Evolutionary conservation across 2,888 invertebrate species (phyloP).

Genomic region (Athetis lepigone): DNA sequence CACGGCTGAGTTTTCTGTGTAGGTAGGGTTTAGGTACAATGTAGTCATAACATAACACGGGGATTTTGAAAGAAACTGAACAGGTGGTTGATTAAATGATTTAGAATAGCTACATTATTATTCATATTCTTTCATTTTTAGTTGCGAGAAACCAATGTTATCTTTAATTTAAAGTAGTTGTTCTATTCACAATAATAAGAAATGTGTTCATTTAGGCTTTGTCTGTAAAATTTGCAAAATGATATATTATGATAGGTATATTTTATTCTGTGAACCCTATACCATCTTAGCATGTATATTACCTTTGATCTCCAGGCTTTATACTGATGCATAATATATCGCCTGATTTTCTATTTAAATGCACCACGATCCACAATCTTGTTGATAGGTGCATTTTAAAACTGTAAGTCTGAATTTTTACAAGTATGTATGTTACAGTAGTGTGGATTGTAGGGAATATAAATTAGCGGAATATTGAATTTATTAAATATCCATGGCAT

Average conservation of each 20-base stretch:
- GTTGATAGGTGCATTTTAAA: constrained; percentile 33
- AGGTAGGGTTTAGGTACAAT: neutral
- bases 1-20: neutral
- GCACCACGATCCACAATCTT: constrained; percentile 29
- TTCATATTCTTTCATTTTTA: neutral
- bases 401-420: constrained; percentile 45
- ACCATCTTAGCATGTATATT: neutral
- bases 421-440: constrained; percentile 19
- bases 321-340: neutral
- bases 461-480: constrained; percentile 34
- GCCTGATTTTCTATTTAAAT: constrained; percentile 16
- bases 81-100: constrained; percentile 1
- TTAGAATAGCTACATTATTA: neutral
- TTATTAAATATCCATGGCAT: constrained; percentile 37
- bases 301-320: constrained; percentile 1
- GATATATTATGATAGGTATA: neutral
- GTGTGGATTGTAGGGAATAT: constrained; percentile 13
- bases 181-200: neutral
- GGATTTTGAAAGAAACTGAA: neutral
- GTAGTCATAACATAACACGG: neutral
- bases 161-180: neutral
- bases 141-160: neutral
- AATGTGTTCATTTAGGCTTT: neutral
- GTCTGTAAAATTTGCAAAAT: neutral
- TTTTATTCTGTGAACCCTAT: neutral